Base-by-base conservation (phyloP, 2,888 invertebrate genomes). In the Pheosia gnoma region DNA sequence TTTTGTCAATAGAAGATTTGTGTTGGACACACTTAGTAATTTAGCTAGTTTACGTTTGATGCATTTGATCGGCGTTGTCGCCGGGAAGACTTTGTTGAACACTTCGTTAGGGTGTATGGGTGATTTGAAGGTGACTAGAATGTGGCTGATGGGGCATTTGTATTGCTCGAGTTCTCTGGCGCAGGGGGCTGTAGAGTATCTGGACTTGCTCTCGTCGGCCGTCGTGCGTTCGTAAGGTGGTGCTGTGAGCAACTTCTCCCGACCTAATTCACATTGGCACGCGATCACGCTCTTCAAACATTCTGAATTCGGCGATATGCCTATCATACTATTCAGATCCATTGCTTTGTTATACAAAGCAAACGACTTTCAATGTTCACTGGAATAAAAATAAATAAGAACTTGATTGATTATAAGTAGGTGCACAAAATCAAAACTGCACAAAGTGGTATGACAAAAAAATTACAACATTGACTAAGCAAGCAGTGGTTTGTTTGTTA, bases 201-300 rank as follows among this genome's bases (percentile, higher is more conserved):
- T 82, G 3, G 85, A 81, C 62, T 82, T 84, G 39, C 67, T 68
- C 39, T 87, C 88, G 47, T 88, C 87, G 2, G 75, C 81, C 36
- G 72, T 67, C 1, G 82, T 59, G 5, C 80, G 82, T 66, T 83
- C 86, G 72, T 89, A 88, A 47, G 91, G 87, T 54, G 93, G 93
- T 45, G 93, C 93, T 38, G 92, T 91, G 2, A 92, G 82, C 62
- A 93, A 67, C 72, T 92, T 93, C 66, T 93, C 91, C 64, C 91
- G 89, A 63, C 93, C 93, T 68, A 93, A 68, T 70, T 91, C 91
- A 65, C 93, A 93, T 67, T 93, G 93, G 68, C 92, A 92, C 61
- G 82, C 82, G 38, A 80, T 81, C 57, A 82, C 85, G 67, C 72
- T 86, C 66, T 75, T 87, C n/a, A 78, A 38, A 68, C 82, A 81